Evolutionary conservation across 2,797 vertebrate species (phyloP).

Genomic region (Morelia viridis): DNA sequence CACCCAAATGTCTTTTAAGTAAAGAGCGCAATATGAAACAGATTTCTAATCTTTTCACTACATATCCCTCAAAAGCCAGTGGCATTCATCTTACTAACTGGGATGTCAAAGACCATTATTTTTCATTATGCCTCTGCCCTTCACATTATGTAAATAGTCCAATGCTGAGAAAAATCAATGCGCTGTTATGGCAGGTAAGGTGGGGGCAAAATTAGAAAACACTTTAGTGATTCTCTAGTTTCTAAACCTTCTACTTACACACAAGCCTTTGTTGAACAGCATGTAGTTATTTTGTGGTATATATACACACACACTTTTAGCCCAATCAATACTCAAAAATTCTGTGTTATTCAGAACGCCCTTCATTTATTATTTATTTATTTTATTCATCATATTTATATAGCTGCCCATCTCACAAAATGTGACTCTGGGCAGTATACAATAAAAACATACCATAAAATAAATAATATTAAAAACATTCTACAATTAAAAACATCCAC

Average conservation of each 20-base stretch:
- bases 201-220: neutral
- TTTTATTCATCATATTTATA: no score
- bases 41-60: neutral
- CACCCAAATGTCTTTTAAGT: neutral
- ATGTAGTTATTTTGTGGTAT: neutral
- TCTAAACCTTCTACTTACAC: slow-evolving; percentile 3
- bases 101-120: slow-evolving; percentile 8
- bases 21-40: neutral
- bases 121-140: slow-evolving; percentile 6
- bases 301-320: neutral
- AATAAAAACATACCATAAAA: no score
- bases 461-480: no score
- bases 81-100: slow-evolving; percentile 22
- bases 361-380: no score
- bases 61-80: neutral
- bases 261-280: neutral
- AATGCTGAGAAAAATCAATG: slow-evolving; percentile 15
- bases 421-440: no score
- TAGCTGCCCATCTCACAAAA: no score
- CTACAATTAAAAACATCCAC: neutral
- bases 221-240: neutral
- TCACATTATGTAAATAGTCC: slow-evolving; percentile 5
- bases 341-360: neutral
- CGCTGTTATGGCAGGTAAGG: neutral
- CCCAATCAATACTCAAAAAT: neutral